A percentile compares a stretch with the other conserved stretches of the same genome.
Conservation (phyloP, 2,797 vertebrate species). For the Psittacula echo region DNA sequence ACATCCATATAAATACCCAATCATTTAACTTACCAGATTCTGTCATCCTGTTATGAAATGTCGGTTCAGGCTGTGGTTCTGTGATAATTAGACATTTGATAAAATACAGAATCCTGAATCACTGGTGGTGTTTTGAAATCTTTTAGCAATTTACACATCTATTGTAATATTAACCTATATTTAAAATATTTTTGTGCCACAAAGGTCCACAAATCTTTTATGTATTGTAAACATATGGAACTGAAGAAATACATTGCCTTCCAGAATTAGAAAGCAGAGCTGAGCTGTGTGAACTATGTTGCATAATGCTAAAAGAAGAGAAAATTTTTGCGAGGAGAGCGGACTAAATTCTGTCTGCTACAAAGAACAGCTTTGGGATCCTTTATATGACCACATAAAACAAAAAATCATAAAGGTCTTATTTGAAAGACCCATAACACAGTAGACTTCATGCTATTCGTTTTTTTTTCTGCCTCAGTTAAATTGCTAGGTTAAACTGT, state of each 20-base stretch:
- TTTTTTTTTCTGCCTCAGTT: not conserved
- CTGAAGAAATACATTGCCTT: not conserved
- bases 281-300: not conserved
- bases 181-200: not conserved
- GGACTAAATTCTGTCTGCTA: not conserved
- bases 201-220: not conserved
- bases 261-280: not conserved
- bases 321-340: not conserved
- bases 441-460: not conserved
- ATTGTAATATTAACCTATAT: not conserved
- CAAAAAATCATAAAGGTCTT: constrained; percentile 8
- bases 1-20: not conserved
- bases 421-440: not conserved
- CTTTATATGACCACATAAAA: constrained; percentile 40
- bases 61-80: constrained; percentile 14
- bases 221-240: not conserved
- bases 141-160: not conserved
- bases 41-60: not conserved
- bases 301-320: not conserved
- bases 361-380: not conserved
- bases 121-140: not conserved
- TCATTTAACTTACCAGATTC: constrained; percentile 8
- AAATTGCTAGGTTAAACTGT: constrained; percentile 20
- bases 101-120: not conserved
- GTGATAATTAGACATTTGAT: constrained; percentile 25